A percentile compares a stretch with the other conserved stretches of the same genome.
Evolutionary conservation across 2,888 invertebrate species (phyloP).

Genomic region (Heliconius cydno): DNA sequence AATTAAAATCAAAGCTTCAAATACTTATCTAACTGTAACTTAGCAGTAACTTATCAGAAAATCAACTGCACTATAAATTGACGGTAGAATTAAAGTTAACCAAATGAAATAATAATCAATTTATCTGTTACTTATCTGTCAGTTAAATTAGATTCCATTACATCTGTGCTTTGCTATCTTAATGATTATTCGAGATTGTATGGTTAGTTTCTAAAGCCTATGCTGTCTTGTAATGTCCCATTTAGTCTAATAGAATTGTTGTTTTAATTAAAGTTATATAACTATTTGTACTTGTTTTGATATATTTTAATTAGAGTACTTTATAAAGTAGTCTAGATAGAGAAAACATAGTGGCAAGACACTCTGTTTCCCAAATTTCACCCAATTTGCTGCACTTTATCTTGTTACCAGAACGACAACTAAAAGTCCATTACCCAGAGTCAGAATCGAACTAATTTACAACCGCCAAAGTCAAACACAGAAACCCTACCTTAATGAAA

Average conservation of each 20-base stretch:
- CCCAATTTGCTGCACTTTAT: too few relatives aligned
- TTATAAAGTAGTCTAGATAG: too few relatives aligned
- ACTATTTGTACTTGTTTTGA: too few relatives aligned
- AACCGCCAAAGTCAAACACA: too few relatives aligned
- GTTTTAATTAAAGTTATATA: neutral
- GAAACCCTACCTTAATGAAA: too few relatives aligned
- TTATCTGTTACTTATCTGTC: conserved; percentile 16
- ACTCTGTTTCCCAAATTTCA: too few relatives aligned
- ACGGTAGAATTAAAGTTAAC: conserved; percentile 6
- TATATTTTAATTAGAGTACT: too few relatives aligned
- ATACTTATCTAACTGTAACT: neutral
- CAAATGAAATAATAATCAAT: conserved; percentile 9
- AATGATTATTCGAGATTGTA: conserved; percentile 16
- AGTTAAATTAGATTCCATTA: conserved; percentile 23
- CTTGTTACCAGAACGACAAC: too few relatives aligned
- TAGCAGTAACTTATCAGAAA: conserved; percentile 4
- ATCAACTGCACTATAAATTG: conserved; percentile 8
- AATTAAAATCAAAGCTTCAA: neutral
- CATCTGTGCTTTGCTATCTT: conserved; percentile 11
- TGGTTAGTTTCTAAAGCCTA: conserved; percentile 5
- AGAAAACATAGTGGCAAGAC: too few relatives aligned
- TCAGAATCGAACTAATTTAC: too few relatives aligned
- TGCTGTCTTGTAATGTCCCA: neutral
- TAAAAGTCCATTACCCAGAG: too few relatives aligned
- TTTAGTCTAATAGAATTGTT: neutral